Evolutionary conservation across 2,888 invertebrate species (phyloP).

Genomic region (Tillus elongatus): DNA sequence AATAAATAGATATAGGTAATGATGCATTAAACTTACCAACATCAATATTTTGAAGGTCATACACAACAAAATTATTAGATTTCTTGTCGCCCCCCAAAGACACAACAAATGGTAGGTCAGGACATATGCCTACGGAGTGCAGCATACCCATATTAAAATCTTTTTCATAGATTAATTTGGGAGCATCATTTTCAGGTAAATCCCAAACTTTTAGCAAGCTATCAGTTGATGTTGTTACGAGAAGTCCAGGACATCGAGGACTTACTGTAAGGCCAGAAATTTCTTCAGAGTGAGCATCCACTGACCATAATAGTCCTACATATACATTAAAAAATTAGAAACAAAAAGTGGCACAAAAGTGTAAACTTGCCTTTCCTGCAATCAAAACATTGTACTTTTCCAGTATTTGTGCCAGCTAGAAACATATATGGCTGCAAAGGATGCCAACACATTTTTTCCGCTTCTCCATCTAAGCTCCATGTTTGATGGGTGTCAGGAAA

Average conservation of each 20-base stretch:
- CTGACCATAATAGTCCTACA: slow-evolving; percentile 33
- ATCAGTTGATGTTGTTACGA: slow-evolving; percentile 73
- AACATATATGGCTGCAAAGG: slow-evolving; percentile 67
- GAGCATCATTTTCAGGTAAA: slow-evolving; percentile 36
- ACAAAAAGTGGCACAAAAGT: not conserved
- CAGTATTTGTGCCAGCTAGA: slow-evolving; percentile 56
- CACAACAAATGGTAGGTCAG: slow-evolving; percentile 73
- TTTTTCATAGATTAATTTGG: slow-evolving; percentile 42
- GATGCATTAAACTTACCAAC: slow-evolving; percentile 42
- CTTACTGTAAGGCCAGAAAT: slow-evolving; percentile 75
- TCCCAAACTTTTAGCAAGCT: slow-evolving; percentile 85
- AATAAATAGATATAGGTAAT: slow-evolving; percentile 6
- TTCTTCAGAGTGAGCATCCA: slow-evolving; percentile 67
- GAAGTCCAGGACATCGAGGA: slow-evolving; percentile 59
- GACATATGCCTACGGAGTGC: slow-evolving; percentile 65
- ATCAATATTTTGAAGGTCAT: slow-evolving; percentile 52
- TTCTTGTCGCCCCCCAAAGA: slow-evolving; percentile 81
- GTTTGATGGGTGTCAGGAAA: slow-evolving; percentile 48
- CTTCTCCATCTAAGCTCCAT: slow-evolving; percentile 72
- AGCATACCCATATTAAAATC: slow-evolving; percentile 61
- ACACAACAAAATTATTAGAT: slow-evolving; percentile 60
- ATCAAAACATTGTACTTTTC: slow-evolving; percentile 65
- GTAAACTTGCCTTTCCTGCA: slow-evolving; percentile 49
- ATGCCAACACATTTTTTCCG: slow-evolving; percentile 84
- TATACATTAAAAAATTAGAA: slow-evolving; percentile 8